Evolutionary conservation across 2,888 invertebrate genomes (phyloP), one percentile per base, ranked within the genome.

Genomic region (Tipula helvola): DNA sequence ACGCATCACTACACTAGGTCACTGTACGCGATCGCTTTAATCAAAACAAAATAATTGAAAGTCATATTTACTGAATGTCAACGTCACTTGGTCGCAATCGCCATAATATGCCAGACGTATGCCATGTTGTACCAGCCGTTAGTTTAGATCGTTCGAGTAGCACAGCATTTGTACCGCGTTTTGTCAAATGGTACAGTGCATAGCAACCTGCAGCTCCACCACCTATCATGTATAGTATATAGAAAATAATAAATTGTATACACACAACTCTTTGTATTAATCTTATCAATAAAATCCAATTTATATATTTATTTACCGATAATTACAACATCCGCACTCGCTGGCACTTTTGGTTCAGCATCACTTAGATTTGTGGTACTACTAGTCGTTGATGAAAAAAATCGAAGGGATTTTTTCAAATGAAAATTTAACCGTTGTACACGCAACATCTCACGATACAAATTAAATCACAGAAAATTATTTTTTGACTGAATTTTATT

Each of bases 171-270:
- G 96, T 93, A 2, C 96, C 96, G 88, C 94, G 92, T 90, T 95
- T 96, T 0, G 95, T 93, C 36, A 97, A 92, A 89, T 97, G 96
- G 90, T 97, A 97, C n/a, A 97, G 91, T 0, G 96, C 96, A 89
- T 95, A 96, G 89, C 97, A 97, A 2, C 97, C 97, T 13, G 96
- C 95, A 88, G 95, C 95, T n/a, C 97, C 97, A 88, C 97, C 97
- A 88, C 97, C 97, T 52, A 18, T n/a, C n/a, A n/a, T n/a, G n/a
- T n/a, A n/a, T n/a, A n/a, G n/a, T 28, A 28, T 28, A 28, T 28
- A 28, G 7, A 86, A 84, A n/a, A n/a, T 16, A 7, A 84, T 39
- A 39, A 84, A 39, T 84, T 84, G 41, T 10, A 71, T 28, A 28
- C 28, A 84, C 41, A 39, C 10, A 84, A 7, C 5, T 39, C 5